These are phyloP conservation scores for Telmatochromis sp. DNA, from an alignment of 2,113 vertebrate genomes.

Conservation along the genomic window DNA sequence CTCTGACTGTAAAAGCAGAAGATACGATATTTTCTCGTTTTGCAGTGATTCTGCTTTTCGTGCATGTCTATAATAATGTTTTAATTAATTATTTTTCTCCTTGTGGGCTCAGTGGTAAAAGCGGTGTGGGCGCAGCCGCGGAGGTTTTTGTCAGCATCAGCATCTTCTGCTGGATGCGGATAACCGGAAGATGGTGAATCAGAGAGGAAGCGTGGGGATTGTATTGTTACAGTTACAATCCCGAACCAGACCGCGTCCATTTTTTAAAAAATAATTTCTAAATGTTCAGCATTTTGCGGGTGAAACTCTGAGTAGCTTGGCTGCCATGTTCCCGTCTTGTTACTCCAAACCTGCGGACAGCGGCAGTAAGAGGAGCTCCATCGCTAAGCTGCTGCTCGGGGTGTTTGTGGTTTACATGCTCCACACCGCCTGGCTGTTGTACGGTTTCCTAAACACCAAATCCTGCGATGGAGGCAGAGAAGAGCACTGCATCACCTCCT, in stretches of 20 bases:
- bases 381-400: constrained; percentile 84
- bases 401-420: constrained; percentile 88
- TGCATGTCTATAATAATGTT: not conserved
- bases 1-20: not conserved
- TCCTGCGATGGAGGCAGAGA: constrained; percentile 72
- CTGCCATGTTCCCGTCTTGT: constrained; percentile 68
- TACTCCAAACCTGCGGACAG: constrained; percentile 52
- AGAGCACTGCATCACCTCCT: constrained; percentile 81
- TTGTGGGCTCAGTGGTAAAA: not conserved
- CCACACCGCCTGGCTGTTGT: constrained; percentile 94
- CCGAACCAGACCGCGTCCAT: not conserved
- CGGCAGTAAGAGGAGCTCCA: constrained; percentile 68
- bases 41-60: accelerated
- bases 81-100: not conserved
- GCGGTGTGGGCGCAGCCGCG: not conserved
- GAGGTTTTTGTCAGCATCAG: constrained; percentile 16
- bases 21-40: accelerated
- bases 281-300: not conserved
- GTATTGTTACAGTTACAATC: not conserved
- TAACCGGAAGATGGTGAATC: constrained; percentile 48
- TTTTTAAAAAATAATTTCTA: accelerated
- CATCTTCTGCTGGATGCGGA: constrained; percentile 3
- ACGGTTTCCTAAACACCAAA: constrained; percentile 88
- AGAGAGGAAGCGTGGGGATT: not conserved
- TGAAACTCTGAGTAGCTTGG: not conserved